Percentiles rank a stretch among this genome's conserved stretches.
These are phyloP conservation scores for Tetramorium alpestre DNA, from an alignment of 1,140 invertebrate species.

Conservation along the genomic window DNA sequence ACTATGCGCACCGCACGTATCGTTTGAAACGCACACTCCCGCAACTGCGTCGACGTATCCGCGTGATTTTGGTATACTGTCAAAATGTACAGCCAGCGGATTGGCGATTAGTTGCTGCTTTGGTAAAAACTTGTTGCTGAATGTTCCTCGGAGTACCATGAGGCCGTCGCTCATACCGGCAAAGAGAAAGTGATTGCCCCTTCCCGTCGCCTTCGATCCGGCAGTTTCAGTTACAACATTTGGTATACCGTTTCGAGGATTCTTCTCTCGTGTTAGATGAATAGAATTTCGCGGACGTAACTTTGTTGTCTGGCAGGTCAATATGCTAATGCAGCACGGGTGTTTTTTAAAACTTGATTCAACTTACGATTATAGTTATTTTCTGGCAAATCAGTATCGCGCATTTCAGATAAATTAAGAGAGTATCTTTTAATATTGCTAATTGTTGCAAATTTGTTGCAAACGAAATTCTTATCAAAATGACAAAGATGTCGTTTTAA, in stretches of 20 bases:
- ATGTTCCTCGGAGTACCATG: constrained; percentile 75
- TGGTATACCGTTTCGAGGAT: constrained; percentile 45
- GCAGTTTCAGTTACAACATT: constrained; percentile 74
- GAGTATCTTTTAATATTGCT: not conserved
- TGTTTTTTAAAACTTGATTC: not conserved
- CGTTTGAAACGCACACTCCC: not conserved
- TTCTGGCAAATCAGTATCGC: not conserved
- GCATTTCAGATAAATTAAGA: not conserved
- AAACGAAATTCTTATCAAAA: not conserved
- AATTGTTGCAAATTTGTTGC: not conserved
- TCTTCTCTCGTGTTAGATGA: constrained; percentile 18
- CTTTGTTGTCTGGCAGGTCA: constrained; percentile 14
- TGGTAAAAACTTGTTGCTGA: constrained; percentile 82
- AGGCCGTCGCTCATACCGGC: constrained; percentile 67
- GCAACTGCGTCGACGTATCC: constrained; percentile 43
- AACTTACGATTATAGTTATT: not conserved
- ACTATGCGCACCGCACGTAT: not conserved
- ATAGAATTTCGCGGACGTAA: not conserved
- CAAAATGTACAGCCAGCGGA: constrained; percentile 3
- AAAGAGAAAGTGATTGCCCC: constrained; percentile 80
- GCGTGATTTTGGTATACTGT: not conserved
- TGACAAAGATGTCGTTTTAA: not conserved
- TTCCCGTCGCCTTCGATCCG: constrained; percentile 54
- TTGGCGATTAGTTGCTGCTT: constrained; percentile 72
- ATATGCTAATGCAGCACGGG: not conserved